phyloP scores from a whole-genome alignment of 2,113 vertebrate genomes.

The Nothoprocta perdicaria region DNA sequence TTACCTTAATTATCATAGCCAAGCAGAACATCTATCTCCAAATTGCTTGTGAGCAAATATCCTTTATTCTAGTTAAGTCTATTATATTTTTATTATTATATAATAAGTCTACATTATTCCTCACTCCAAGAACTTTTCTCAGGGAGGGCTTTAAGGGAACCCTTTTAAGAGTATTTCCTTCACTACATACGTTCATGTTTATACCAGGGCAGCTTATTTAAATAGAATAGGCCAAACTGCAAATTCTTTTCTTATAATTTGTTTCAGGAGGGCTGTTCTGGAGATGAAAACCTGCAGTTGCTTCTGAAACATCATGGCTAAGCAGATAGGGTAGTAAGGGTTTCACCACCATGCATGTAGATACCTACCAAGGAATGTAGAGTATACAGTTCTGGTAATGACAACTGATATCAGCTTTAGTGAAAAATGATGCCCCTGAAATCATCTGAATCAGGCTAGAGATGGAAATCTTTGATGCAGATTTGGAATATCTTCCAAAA shows the following conservation, averaged over 20 bases:
- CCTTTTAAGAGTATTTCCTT: not conserved
- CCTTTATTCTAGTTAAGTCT: not conserved
- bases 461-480: not conserved
- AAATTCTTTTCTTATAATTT: not conserved
- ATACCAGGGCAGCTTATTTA: not conserved
- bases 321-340: not conserved
- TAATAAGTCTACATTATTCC: not conserved
- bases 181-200: not conserved
- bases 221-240: not conserved
- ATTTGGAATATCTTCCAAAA: not conserved
- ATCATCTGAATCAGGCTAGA: not conserved
- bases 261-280: not conserved
- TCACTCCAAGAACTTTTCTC: not conserved
- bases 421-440: not conserved
- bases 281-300: not conserved
- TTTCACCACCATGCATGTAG: not conserved
- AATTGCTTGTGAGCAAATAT: slow-evolving; percentile 14
- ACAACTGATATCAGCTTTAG: not conserved
- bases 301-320: not conserved
- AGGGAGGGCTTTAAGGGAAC: too few relatives aligned
- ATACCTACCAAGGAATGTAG: not conserved
- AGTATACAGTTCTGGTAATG: not conserved
- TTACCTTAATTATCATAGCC: not conserved
- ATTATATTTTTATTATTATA: not conserved
- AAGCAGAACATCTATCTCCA: not conserved